These are phyloP conservation scores for Rhingia rostrata DNA, from an alignment of 2,888 invertebrate species.

Conservation along the genomic window DNA sequence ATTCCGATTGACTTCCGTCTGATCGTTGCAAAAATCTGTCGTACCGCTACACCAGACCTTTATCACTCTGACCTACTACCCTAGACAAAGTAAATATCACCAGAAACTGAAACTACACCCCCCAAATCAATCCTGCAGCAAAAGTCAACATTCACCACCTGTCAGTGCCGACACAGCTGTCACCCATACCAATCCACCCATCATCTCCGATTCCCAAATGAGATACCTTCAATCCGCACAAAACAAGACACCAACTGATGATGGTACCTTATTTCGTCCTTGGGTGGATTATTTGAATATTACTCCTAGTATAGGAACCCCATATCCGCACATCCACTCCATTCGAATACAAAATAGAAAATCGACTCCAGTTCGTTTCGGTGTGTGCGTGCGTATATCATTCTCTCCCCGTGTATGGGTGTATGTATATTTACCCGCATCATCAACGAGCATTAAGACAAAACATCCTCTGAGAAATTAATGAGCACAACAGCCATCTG, in stretches of 20 bases:
- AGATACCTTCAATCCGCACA: neutral
- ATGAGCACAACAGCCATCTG: constrained; percentile 54
- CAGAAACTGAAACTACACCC: too few relatives aligned
- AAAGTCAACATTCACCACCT: too few relatives aligned
- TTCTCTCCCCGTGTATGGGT: neutral
- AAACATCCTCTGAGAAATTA: constrained; percentile 54
- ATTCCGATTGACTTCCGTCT: too few relatives aligned
- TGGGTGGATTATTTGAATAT: constrained; percentile 33
- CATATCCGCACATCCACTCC: neutral
- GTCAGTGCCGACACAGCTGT: too few relatives aligned
- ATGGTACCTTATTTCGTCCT: constrained; percentile 14
- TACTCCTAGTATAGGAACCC: neutral
- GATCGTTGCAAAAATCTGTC: too few relatives aligned
- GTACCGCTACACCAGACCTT: too few relatives aligned
- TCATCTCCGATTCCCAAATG: too few relatives aligned
- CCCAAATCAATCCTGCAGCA: too few relatives aligned
- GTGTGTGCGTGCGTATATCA: too few relatives aligned
- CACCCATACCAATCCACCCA: too few relatives aligned
- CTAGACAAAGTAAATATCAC: too few relatives aligned
- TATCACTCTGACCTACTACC: too few relatives aligned
- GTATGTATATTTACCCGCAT: neutral
- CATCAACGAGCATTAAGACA: constrained; percentile 33
- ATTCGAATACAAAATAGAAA: constrained; percentile 30
- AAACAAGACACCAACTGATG: constrained; percentile 1
- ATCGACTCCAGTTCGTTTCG: constrained; percentile 43